These are phyloP conservation scores for Ptychochromis oligacanthus DNA, from an alignment of 2,113 vertebrate genomes.

Conservation along the genomic window DNA sequence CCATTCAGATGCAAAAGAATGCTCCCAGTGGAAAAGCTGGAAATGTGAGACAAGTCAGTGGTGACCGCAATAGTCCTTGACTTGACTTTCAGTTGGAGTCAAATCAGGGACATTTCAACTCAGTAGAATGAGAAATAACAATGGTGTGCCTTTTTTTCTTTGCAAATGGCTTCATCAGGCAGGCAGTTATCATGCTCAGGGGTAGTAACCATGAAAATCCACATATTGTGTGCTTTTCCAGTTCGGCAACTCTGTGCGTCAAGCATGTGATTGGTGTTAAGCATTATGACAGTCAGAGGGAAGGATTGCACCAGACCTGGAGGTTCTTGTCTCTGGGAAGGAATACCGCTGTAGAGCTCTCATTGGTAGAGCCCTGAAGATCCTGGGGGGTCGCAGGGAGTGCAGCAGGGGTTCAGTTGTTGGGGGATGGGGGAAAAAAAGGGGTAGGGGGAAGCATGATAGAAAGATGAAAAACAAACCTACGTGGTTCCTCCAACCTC, in stretches of 20 bases:
- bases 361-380: slow-evolving; percentile 76
- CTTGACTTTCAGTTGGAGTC: slow-evolving; percentile 9
- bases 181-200: slow-evolving; percentile 31
- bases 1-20: slow-evolving; percentile 1
- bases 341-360: slow-evolving; percentile 67
- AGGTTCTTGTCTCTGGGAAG: slow-evolving; percentile 78
- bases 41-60: slow-evolving; percentile 27
- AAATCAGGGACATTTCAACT: not conserved
- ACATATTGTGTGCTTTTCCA: slow-evolving; percentile 53
- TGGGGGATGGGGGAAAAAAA: slow-evolving; percentile 52
- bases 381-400: slow-evolving; percentile 63
- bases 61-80: slow-evolving; percentile 29
- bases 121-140: slow-evolving; percentile 15
- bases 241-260: slow-evolving; percentile 45
- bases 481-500: slow-evolving; percentile 30
- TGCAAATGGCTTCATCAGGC: slow-evolving; percentile 17
- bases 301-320: slow-evolving; percentile 48
- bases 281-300: slow-evolving; percentile 57
- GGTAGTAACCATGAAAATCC: slow-evolving; percentile 51
- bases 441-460: slow-evolving; percentile 43
- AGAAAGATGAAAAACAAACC: slow-evolving; percentile 64
- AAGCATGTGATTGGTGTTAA: slow-evolving; percentile 70
- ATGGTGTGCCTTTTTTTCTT: not conserved
- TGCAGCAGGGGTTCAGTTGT: slow-evolving; percentile 38
- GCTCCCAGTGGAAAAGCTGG: slow-evolving; percentile 12